Evolutionary conservation across 2,888 invertebrate genomes (phyloP), one percentile per base, ranked within the genome.

Genomic region (Ectropis crepuscularia): DNA sequence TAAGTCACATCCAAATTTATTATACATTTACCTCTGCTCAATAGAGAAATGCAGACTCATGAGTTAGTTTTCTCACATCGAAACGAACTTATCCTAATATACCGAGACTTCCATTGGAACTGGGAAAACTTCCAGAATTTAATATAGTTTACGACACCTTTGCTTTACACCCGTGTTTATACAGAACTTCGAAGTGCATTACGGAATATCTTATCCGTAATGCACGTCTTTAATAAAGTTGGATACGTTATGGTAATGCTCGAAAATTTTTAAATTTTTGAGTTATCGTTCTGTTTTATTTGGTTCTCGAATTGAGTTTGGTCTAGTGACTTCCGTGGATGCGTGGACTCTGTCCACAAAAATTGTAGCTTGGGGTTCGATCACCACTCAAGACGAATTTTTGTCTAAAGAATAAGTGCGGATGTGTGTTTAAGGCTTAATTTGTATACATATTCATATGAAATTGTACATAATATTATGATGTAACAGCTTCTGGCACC

Each of bases 121-220:
- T 75, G 73, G 74, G 70, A 73, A 76, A 82, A 80, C 78, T 82
- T 81, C 74, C 77, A 79, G 82, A 83, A 83, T 88, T 88, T 90
- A 87, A 90, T 90, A 90, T 87, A 86, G 87, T 88, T 89, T 87
- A 87, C 83, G 91, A 89, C 86, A 85, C 89, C 86, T 90, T 85
- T 86, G 86, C 86, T 88, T 88, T 88, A 87, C 85, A 82, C 78
- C 76, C 79, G 69, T 83, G 82, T 86, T 87, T 86, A 82, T 85
- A 75, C 80, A 74, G 71, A 78, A 77, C 76, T 80, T 78, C 61
- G 76, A 74, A 81, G 78, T 80, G 82, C 80, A 80, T 82, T 80
- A 80, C 71, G 71, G 73, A 73, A 74, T 70, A 76, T 74, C 72
- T 77, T 73, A 79, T 66, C 57, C 64, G 68, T 72, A 72, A 72